phyloP scores from a whole-genome alignment of 2,797 vertebrate species.

The Clamator glandarius region DNA sequence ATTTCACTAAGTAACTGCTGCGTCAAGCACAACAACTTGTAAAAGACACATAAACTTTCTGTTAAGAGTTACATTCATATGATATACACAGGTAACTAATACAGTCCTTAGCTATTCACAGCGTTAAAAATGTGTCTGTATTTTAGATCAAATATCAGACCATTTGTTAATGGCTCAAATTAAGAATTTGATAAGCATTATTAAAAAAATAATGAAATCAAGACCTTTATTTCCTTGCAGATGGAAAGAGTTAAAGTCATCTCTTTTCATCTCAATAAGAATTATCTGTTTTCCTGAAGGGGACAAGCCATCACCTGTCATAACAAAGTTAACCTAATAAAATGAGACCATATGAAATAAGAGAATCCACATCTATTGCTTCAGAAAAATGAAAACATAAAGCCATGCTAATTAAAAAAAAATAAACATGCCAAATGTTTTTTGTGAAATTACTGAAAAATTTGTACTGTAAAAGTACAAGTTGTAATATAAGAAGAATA shows the following conservation, averaged over 20 bases:
- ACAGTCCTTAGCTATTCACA: no score
- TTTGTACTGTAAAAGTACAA: neutral
- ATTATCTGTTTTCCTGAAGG: neutral
- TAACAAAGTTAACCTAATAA: neutral
- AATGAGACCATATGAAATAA: neutral
- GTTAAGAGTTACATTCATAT: neutral
- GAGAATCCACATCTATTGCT: neutral
- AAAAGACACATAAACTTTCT: neutral
- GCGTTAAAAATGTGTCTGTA: neutral
- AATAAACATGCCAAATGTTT: neutral
- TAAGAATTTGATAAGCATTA: neutral
- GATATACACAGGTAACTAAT: neutral
- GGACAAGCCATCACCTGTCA: neutral
- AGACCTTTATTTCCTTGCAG: neutral
- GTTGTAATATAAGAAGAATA: neutral
- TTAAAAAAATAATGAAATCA: neutral
- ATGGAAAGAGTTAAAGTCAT: neutral
- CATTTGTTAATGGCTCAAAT: neutral
- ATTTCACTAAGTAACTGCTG: neutral
- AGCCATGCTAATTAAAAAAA: neutral
- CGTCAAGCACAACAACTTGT: neutral
- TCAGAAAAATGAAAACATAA: neutral
- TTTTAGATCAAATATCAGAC: neutral
- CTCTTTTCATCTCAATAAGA: neutral
- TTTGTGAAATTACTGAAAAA: neutral